Evolutionary conservation across 2,113 vertebrate genomes (phyloP).

Genomic region (Phycodurus eques): DNA sequence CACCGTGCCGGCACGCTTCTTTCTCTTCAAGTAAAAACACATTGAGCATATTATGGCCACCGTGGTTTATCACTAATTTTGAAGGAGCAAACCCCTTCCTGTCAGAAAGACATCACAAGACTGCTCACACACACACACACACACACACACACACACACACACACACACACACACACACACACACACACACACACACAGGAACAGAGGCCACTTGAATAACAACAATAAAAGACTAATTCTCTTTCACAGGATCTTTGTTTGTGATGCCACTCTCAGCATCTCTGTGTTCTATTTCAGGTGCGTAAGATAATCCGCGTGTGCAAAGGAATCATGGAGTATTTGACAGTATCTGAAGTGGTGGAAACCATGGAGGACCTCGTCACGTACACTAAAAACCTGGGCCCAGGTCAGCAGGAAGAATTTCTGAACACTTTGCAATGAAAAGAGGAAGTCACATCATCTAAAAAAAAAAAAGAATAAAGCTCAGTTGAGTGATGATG

Average conservation of each 20-base stretch:
- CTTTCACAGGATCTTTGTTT: neutral
- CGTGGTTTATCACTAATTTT: slow-evolving; percentile 47
- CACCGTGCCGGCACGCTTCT: neutral
- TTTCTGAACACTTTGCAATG: neutral
- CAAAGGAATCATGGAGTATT: slow-evolving; percentile 97
- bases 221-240: neutral
- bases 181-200: slow-evolving; percentile 2
- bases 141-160: slow-evolving; percentile 5
- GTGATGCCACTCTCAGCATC: neutral
- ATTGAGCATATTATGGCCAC: slow-evolving; percentile 44
- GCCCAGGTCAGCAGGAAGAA: slow-evolving; percentile 80
- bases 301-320: slow-evolving; percentile 97
- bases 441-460: neutral
- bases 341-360: slow-evolving; percentile 95
- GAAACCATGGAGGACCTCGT: slow-evolving; percentile 99
- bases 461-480: neutral
- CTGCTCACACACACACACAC: slow-evolving; percentile 12
- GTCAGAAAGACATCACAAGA: slow-evolving; percentile 72
- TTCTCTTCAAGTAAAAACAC: slow-evolving; percentile 61
- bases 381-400: slow-evolving; percentile 97
- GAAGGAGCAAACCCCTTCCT: slow-evolving; percentile 30
- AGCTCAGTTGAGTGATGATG: neutral
- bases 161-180: slow-evolving; percentile 1
- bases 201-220: neutral
- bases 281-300: slow-evolving; percentile 75